These are phyloP conservation scores for Eupithecia pulchellata DNA, from an alignment of 2,888 invertebrate species.

Conservation along the genomic window DNA sequence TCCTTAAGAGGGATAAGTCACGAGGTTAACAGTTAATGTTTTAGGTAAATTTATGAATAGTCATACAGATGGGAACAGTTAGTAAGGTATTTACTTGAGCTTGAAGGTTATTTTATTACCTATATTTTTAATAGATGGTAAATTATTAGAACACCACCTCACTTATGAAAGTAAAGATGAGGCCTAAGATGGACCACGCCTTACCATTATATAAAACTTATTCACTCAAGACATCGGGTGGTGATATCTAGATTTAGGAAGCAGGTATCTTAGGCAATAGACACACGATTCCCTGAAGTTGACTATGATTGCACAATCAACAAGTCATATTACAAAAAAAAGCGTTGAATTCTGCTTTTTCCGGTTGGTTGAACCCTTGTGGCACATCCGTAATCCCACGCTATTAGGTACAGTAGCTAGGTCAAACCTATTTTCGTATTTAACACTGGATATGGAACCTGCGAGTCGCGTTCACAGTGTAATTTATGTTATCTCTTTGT, in stretches of 20 bases:
- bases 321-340: conserved; percentile 49
- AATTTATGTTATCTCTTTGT: conserved; percentile 47
- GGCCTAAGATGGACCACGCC: too few species aligned
- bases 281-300: background rate
- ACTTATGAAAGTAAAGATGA: too few species aligned
- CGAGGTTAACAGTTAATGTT: conserved; percentile 1
- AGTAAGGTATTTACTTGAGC: background rate
- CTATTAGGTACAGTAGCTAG: conserved; percentile 66
- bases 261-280: background rate
- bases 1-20: conserved; percentile 53
- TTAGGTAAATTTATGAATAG: background rate
- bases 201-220: too few species aligned
- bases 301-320: conserved; percentile 17
- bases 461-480: conserved; percentile 23
- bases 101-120: background rate
- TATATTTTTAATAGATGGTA: too few species aligned
- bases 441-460: conserved; percentile 59
- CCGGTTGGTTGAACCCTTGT: conserved; percentile 70
- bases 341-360: conserved; percentile 60
- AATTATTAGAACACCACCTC: too few species aligned
- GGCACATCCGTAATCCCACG: conserved; percentile 72
- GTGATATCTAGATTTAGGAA: background rate
- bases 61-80: background rate
- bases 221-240: too few species aligned
- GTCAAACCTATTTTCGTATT: conserved; percentile 71